Evolutionary conservation across 2,888 invertebrate genomes (phyloP).

Genomic region (Adineta ricciae): DNA sequence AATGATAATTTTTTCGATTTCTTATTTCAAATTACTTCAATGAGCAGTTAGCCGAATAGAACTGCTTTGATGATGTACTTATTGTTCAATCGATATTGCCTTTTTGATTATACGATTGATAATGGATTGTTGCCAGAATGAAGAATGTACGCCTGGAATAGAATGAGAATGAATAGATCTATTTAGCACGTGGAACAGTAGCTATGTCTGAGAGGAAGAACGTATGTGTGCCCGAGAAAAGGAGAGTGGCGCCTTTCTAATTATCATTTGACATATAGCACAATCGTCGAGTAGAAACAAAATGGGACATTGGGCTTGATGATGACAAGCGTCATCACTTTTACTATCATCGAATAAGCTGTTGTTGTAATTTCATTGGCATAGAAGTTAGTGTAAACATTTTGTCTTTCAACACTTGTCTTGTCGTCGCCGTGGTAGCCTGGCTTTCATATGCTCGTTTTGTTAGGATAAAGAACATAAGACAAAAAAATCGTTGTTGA

Average conservation of each 20-base stretch:
- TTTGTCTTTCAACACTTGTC: slow-evolving; percentile 7
- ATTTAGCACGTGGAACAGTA: background rate
- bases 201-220: background rate
- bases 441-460: background rate
- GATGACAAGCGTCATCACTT: slow-evolving; percentile 9
- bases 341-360: background rate
- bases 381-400: slow-evolving; percentile 13
- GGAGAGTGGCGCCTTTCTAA: background rate
- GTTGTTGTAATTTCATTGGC: background rate
- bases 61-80: background rate
- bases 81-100: background rate
- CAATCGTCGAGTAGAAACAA: background rate
- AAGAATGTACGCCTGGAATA: background rate
- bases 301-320: background rate
- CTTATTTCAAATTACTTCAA: background rate
- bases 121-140: background rate
- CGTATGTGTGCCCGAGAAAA: background rate
- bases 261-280: slow-evolving; percentile 9
- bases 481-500: background rate
- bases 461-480: background rate
- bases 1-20: background rate
- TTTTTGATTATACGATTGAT: background rate
- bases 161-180: slow-evolving; percentile 9
- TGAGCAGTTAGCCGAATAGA: background rate
- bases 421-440: background rate